Base-by-base conservation (phyloP, 2,888 invertebrate species). In the Andrena haemorrhoa region DNA sequence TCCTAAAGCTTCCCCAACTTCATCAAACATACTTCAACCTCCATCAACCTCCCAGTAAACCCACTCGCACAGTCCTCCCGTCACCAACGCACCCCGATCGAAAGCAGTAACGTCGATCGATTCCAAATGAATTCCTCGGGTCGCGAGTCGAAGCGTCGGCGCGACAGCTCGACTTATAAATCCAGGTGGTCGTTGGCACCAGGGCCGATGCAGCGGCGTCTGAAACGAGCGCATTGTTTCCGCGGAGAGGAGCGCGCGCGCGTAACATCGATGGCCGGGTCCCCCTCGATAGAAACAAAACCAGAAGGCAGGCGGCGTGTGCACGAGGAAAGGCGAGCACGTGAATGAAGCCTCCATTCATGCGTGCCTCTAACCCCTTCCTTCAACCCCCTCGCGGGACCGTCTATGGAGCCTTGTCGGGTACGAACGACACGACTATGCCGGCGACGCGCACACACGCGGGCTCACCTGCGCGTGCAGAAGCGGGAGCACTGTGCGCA, bases 311-410 rank as follows among this genome's bases (percentile, higher is more conserved):
- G 65, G 29, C 75, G 64, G 49, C 64, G 75, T 10, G 70, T n/a
- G 70, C 51, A 70, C 69, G 82, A 79, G 76, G 79, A 75, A 71
- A 79, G 70, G 41, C 75, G 80, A 64, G 69, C 79, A 86, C 86
- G 85, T 91, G 91, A 91, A 91, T 91, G 91, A 89, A 89, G 85
- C 84, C 84, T 72, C 90, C 91, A 91, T 91, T 91, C 91, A 91
- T 91, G 87, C 90, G 86, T 78, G 74, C 68, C 84, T 79, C 70
- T 78, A 77, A 64, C 79, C 83, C 80, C 83, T 86, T 73, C 74
- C 86, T 82, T 74, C 85, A 83, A 78, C 82, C 84, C 84, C 77
- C 76, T 78, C 76, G 81, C 82, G 56, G 56, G 23, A 41, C 82
- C 72, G 83, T 83, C 78, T 75, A 79, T 81, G 81, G 82, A 75